These are phyloP conservation scores for Actias luna DNA, from an alignment of 2,888 invertebrate genomes.

Conservation along the genomic window DNA sequence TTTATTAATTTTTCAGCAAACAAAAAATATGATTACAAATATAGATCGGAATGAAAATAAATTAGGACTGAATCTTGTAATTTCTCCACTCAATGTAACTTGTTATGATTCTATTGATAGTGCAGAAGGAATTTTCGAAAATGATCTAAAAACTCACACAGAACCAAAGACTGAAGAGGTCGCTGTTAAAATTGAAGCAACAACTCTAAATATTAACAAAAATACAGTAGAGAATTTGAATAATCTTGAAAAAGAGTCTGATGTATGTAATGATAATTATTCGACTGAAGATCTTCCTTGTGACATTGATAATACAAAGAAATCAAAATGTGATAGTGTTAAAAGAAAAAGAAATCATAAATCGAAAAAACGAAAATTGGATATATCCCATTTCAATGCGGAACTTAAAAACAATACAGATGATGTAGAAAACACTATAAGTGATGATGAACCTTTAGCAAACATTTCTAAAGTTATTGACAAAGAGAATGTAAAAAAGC, in stretches of 20 bases:
- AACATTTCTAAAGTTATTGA: conserved; percentile 26
- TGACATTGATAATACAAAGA: conserved; percentile 18
- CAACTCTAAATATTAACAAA: background rate
- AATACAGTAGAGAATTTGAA: background rate
- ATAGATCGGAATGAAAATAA: conserved; percentile 34
- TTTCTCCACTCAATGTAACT: background rate
- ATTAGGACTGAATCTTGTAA: conserved; percentile 27
- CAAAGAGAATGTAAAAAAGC: conserved; percentile 15
- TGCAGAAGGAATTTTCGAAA: background rate
- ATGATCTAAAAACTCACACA: background rate
- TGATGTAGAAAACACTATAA: conserved; percentile 15
- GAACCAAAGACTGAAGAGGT: conserved; percentile 6
- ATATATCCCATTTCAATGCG: background rate
- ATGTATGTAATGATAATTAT: background rate
- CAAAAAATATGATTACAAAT: conserved; percentile 24
- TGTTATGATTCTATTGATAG: background rate
- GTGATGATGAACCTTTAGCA: conserved; percentile 41
- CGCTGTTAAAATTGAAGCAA: background rate
- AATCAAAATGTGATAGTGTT: background rate
- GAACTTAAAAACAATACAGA: background rate
- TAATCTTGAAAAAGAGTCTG: background rate
- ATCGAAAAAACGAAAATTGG: conserved; percentile 11
- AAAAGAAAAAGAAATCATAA: conserved; percentile 20
- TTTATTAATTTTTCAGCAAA: conserved; percentile 26
- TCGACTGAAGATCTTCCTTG: background rate